Evolutionary conservation across 2,797 vertebrate species (phyloP).

Genomic region (Semotilus atromaculatus): DNA sequence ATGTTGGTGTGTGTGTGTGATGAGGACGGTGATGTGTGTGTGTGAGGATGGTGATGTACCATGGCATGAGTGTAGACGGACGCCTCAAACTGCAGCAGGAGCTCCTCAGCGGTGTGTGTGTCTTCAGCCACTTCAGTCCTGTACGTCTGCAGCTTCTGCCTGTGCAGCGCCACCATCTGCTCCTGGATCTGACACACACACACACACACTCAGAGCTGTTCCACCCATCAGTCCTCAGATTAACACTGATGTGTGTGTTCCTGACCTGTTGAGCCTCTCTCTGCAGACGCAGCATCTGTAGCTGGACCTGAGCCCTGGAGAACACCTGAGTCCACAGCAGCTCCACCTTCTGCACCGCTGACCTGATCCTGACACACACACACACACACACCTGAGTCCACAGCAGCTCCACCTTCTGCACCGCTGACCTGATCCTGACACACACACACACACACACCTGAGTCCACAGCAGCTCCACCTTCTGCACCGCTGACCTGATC

Average conservation of each 20-base stretch:
- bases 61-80: conserved; percentile 73
- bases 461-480: no score
- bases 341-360: conserved; percentile 77
- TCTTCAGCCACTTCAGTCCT: conserved; percentile 69
- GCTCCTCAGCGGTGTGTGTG: conserved; percentile 47
- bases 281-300: conserved; percentile 70
- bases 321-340: conserved; percentile 78
- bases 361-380: conserved; percentile 69
- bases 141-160: conserved; percentile 72
- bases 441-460: no score
- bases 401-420: conserved; percentile 73
- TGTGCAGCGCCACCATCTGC: conserved; percentile 66
- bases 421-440: conserved; percentile 73
- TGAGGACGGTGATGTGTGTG: no score
- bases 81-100: conserved; percentile 68
- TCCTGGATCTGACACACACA: conserved; percentile 76
- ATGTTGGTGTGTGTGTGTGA: no score
- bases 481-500: no score
- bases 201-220: background rate
- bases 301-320: conserved; percentile 69
- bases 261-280: conserved; percentile 71
- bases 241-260: background rate
- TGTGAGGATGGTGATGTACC: conserved; percentile 59
- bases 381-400: no score
- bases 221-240: no score